Evolutionary conservation across 2,797 vertebrate species (phyloP).

Genomic region (Alouatta caraya): DNA sequence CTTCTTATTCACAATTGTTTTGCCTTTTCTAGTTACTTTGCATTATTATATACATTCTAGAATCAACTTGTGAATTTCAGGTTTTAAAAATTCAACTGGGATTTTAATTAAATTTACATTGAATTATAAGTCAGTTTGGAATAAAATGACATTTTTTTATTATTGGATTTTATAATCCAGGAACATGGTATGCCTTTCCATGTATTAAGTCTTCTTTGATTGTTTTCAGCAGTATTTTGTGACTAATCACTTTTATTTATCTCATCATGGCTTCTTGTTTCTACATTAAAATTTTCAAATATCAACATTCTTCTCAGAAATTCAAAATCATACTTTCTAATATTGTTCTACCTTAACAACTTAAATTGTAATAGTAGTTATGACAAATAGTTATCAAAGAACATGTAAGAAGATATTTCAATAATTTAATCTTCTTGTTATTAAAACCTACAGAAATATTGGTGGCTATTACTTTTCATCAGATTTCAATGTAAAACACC

Average conservation of each 20-base stretch:
- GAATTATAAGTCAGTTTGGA: neutral
- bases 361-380: neutral
- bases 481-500: neutral
- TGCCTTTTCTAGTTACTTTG: neutral
- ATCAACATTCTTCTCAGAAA: neutral
- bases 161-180: neutral
- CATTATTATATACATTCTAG: neutral
- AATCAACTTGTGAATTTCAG: neutral
- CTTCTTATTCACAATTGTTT: neutral
- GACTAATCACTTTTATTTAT: neutral
- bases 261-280: neutral
- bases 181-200: neutral
- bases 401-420: neutral
- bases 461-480: neutral
- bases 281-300: neutral
- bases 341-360: neutral
- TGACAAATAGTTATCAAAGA: neutral
- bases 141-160: neutral
- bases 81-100: neutral
- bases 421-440: neutral
- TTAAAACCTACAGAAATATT: neutral
- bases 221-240: neutral
- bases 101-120: conserved; percentile 11
- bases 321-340: neutral
- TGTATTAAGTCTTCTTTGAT: neutral